Conservation (phyloP, 2,797 vertebrate genomes). For the Macroramphosus scolopax region DNA sequence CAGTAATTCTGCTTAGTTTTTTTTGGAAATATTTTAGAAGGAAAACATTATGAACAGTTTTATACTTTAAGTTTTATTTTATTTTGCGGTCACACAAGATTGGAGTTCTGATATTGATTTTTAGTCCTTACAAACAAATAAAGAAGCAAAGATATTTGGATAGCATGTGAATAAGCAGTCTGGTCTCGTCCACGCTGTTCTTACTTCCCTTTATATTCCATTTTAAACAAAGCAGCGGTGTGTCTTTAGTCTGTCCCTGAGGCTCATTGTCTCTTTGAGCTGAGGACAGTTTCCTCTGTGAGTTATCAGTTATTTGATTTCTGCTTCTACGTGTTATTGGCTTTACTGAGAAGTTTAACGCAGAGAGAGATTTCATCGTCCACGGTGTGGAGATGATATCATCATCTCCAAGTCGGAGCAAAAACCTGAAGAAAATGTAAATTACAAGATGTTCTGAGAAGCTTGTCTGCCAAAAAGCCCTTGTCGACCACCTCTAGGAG, state of each 20-base stretch:
- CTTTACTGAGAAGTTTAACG: too few relatives aligned
- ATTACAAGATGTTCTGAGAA: conserved; percentile 12
- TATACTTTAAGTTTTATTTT: not conserved
- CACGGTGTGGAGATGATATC: too few relatives aligned
- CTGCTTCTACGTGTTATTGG: too few relatives aligned
- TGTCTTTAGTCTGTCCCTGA: not conserved
- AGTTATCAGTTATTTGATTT: too few relatives aligned
- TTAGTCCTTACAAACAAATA: not conserved
- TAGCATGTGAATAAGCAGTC: conserved; percentile 46
- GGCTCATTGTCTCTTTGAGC: too few relatives aligned
- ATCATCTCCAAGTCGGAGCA: not conserved
- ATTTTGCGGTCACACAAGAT: not conserved
- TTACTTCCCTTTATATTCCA: not conserved
- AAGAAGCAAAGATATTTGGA: conserved; percentile 21
- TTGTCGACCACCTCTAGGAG: conserved; percentile 59
- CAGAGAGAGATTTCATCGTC: too few relatives aligned
- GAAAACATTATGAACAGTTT: too few relatives aligned
- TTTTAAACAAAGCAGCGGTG: conserved; percentile 21
- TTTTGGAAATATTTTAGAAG: too few relatives aligned
- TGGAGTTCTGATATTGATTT: too few relatives aligned
- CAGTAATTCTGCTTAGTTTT: not conserved
- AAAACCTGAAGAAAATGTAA: conserved; percentile 31
- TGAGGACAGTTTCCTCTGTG: too few relatives aligned
- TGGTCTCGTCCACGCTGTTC: too few relatives aligned
- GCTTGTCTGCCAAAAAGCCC: conserved; percentile 52